Conservation (phyloP, 1,140 invertebrate species). For the Thalassaphorura encarpata region DNA sequence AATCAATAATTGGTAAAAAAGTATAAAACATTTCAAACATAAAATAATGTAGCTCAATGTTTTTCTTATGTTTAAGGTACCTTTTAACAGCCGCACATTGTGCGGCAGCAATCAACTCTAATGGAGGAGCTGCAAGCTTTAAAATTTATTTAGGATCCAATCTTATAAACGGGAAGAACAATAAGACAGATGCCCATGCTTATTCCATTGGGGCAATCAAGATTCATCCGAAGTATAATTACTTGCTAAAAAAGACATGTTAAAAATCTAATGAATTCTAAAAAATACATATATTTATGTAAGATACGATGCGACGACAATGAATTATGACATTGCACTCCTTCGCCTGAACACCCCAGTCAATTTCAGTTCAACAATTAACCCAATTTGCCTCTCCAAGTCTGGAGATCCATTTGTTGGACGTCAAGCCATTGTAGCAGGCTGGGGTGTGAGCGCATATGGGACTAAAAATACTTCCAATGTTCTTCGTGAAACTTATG, state of each 20-base stretch:
- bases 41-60: too few species aligned
- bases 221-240: conserved; percentile 1
- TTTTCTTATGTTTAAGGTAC: too few species aligned
- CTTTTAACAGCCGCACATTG: conserved; percentile 25
- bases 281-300: too few species aligned
- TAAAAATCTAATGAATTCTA: too few species aligned
- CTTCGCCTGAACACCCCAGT: conserved; percentile 64
- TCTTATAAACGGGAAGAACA: background rate
- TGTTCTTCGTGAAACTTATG: conserved; percentile 63
- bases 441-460: conserved; percentile 74
- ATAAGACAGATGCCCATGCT: background rate
- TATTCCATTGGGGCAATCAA: background rate
- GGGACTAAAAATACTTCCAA: conserved; percentile 64
- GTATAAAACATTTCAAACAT: too few species aligned
- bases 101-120: conserved; percentile 11
- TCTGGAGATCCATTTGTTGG: conserved; percentile 56
- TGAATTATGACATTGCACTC: conserved; percentile 77
- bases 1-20: conserved; percentile 7
- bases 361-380: conserved; percentile 62
- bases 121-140: conserved; percentile 36
- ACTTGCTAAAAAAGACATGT: background rate
- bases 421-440: conserved; percentile 57
- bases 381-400: conserved; percentile 64
- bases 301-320: conserved; percentile 61
- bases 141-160: conserved; percentile 1